Evolutionary conservation across 2,888 invertebrate species (phyloP), one percentile per base, ranked within the genome.

Genomic region (Sialis lutaria): DNA sequence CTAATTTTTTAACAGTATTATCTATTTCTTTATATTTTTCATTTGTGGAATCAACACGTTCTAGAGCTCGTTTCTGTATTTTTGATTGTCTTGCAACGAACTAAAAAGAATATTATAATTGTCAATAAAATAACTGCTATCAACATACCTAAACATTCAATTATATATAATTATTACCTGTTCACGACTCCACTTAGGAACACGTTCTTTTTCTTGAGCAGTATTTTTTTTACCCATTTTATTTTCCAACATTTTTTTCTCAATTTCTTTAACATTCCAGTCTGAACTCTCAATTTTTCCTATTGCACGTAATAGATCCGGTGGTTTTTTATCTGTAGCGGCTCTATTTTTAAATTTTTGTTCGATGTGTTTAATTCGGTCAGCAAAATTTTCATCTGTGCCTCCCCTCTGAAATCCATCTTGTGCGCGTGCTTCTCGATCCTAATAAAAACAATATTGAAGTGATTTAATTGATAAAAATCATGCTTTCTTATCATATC

Each of bases 241-340:
- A 58, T 79, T 85, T 60, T 86, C 83, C 56, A 77, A 72, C 33
- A 91, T 90, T 65, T 91, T 90, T 61, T 85, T 81, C 60, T 92
- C 90, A 33, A 92, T 87, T 63, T 88, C 82, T 54, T 84, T 82
- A 34, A 91, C 81, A 64, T 91, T 90, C 90, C 91, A 91, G 64
- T 92, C 91, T 49, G 77, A 82, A 50, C 82, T 79, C 60, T 90
- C 89, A 53, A 91, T 85, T 67, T 85, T 86, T 46, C 90, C 90
- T 50, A 91, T 88, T 41, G 90, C 85, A 51, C 90, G 74, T 64
- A 86, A 70, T 50, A 91, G 69, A 65, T 90, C 90, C 64, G 82
- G 86, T 1, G 88, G 90, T 61, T 89, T 90, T 55, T 83, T 83
- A 22, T 80, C 76, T 0, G 72, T 64, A 6, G 67, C 65, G 48